Evolutionary conservation across 2,113 vertebrate species (phyloP).

Genomic region (Struthidea cinerea): DNA sequence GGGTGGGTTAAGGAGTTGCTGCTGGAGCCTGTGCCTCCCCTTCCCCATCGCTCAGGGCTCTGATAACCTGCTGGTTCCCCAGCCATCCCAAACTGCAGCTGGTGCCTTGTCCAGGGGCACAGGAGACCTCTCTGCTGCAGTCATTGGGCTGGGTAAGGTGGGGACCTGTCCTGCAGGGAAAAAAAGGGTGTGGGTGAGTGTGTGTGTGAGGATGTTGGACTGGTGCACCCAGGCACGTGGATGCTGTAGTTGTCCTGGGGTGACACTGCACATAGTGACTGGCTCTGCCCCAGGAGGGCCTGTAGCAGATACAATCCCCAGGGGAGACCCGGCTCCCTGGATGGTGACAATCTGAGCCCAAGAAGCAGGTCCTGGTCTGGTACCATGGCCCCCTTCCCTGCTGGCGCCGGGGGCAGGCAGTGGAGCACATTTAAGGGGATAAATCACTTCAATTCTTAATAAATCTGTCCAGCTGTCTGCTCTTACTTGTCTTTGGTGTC

Average conservation of each 20-base stretch:
- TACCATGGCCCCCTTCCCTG: neutral
- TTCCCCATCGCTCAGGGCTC: neutral
- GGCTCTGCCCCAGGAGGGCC: neutral
- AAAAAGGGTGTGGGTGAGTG: neutral
- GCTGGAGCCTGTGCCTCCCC: neutral
- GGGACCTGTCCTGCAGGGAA: neutral
- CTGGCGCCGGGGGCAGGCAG: neutral
- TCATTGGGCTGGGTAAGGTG: neutral
- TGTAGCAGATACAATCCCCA: neutral
- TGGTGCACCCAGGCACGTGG: neutral
- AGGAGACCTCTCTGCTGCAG: neutral
- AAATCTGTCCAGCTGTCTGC: neutral
- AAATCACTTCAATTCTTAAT: slow-evolving; percentile 6
- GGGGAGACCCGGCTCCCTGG: neutral
- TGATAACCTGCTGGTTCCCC: neutral
- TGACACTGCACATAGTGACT: neutral
- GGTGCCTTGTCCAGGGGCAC: neutral
- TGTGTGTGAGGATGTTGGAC: neutral
- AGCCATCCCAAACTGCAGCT: neutral
- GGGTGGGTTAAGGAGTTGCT: neutral
- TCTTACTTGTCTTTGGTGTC: neutral
- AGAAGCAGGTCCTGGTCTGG: neutral
- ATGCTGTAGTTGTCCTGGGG: neutral
- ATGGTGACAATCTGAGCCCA: neutral
- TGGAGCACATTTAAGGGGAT: neutral